Evolutionary conservation across 2,113 vertebrate genomes (phyloP).

Genomic region (Bubo bubo): DNA sequence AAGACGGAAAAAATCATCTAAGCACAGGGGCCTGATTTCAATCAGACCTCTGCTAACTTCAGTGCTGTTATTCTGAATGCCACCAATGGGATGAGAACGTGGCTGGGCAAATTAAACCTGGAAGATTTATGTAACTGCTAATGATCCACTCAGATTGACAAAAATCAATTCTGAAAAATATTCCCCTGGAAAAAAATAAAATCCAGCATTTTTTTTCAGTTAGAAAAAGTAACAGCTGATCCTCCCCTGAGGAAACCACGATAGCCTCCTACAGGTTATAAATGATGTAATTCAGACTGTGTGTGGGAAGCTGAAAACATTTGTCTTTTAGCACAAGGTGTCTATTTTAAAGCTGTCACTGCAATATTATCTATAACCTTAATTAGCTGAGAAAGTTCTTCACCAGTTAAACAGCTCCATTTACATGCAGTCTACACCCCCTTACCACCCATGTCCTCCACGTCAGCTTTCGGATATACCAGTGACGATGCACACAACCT

Average conservation of each 20-base stretch:
- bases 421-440: background rate
- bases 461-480: accelerated
- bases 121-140: background rate
- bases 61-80: background rate
- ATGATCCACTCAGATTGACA: background rate
- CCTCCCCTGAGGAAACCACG: conserved; percentile 73
- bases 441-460: background rate
- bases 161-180: conserved; percentile 29
- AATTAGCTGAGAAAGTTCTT: conserved; percentile 46
- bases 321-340: conserved; percentile 70
- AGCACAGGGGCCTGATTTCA: background rate
- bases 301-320: conserved; percentile 74
- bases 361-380: conserved; percentile 59
- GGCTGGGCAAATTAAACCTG: background rate
- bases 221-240: conserved; percentile 69
- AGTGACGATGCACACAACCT: accelerated
- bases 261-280: conserved; percentile 71
- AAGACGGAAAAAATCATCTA: background rate
- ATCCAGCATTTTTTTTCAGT: conserved; percentile 37
- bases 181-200: background rate
- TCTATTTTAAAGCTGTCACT: conserved; percentile 73
- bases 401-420: background rate
- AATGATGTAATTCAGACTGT: conserved; percentile 70
- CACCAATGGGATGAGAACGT: background rate
- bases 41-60: background rate